Evolutionary conservation across 2,113 vertebrate species (phyloP).

Genomic region (Sphyrna mokarran): DNA sequence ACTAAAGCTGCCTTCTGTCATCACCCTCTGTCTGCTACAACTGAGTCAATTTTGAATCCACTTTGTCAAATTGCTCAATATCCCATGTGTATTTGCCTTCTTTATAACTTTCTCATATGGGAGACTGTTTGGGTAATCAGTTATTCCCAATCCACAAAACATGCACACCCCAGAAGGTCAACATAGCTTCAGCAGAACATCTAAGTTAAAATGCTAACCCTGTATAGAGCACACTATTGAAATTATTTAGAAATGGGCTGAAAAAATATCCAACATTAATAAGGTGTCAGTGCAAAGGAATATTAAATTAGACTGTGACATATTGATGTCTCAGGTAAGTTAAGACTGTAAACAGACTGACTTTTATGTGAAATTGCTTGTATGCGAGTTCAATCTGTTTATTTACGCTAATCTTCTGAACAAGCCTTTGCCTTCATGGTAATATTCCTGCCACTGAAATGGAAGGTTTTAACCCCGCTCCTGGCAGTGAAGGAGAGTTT

Average conservation of each 20-base stretch:
- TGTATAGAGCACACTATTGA: background rate
- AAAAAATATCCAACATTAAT: background rate
- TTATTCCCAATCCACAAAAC: too few species aligned
- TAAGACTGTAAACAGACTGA: background rate
- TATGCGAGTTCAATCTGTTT: background rate
- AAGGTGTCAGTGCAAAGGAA: background rate
- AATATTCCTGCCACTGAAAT: background rate
- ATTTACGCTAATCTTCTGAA: background rate
- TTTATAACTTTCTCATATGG: too few species aligned
- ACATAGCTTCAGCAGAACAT: background rate
- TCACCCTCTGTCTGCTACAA: too few species aligned
- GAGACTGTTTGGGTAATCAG: too few species aligned
- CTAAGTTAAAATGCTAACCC: background rate
- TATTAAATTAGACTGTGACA: background rate
- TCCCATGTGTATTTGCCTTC: too few species aligned
- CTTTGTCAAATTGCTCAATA: too few species aligned
- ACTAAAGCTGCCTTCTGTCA: too few species aligned
- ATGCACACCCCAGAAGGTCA: background rate
- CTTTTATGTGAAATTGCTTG: background rate
- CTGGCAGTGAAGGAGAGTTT: background rate
- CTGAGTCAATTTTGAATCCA: too few species aligned
- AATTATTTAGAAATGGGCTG: background rate
- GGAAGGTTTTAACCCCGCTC: background rate
- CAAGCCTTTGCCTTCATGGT: background rate
- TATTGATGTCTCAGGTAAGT: background rate